Conservation (phyloP, 2,888 invertebrate genomes). For the Lacanobia wlatinum region DNA sequence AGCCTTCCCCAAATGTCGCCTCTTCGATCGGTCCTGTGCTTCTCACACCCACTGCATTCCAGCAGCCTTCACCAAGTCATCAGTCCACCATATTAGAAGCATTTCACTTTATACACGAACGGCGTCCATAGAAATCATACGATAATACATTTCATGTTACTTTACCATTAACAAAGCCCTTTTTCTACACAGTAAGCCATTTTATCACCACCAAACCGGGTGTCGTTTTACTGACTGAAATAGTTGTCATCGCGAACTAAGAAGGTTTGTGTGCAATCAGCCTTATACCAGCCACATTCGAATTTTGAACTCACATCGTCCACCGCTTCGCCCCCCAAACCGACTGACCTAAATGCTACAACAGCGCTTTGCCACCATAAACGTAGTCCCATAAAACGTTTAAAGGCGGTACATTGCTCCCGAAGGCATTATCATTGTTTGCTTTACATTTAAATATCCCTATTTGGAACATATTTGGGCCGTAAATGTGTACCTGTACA, state of each 20-base stretch:
- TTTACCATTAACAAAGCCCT: not conserved
- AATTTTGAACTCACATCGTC: slow-evolving; percentile 9
- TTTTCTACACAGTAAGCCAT: not conserved
- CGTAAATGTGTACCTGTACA: not conserved
- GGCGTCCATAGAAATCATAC: too few relatives aligned
- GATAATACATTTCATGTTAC: not conserved
- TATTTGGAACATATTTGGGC: not conserved
- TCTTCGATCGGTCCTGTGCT: too few relatives aligned
- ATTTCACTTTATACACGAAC: too few relatives aligned
- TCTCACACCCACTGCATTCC: too few relatives aligned
- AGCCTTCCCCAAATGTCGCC: too few relatives aligned
- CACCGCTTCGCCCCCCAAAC: not conserved
- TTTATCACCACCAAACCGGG: not conserved
- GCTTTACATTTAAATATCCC: slow-evolving; percentile 1
- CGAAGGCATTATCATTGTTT: not conserved
- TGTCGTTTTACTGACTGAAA: not conserved
- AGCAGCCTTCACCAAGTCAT: too few relatives aligned
- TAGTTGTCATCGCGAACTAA: not conserved
- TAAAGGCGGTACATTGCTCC: slow-evolving; percentile 2
- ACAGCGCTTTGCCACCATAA: slow-evolving; percentile 3
- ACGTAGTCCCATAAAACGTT: slow-evolving; percentile 7
- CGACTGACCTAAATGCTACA: slow-evolving; percentile 25
- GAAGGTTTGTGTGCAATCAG: not conserved
- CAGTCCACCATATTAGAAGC: too few relatives aligned
- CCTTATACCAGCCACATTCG: not conserved